phyloP scores from a whole-genome alignment of 1,140 invertebrate species.

The Lerema accius region DNA sequence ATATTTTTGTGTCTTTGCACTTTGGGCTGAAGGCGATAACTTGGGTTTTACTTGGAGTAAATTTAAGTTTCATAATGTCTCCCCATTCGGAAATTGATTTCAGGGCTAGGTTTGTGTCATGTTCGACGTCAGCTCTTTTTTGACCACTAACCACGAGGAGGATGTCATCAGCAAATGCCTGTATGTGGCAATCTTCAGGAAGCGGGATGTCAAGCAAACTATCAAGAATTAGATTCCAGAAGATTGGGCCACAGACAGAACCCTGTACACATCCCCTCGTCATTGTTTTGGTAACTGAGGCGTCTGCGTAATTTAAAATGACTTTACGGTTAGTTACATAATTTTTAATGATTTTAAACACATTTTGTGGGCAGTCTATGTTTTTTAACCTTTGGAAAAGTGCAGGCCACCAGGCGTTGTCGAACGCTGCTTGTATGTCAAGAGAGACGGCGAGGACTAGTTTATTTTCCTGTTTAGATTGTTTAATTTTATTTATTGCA shows the following conservation, averaged over 20 bases:
- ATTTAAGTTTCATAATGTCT: constrained; percentile 27
- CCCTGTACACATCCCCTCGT: constrained; percentile 40
- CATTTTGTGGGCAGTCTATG: constrained; percentile 33
- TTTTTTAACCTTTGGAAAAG: too few relatives aligned
- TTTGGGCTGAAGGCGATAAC: constrained; percentile 31
- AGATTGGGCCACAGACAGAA: constrained; percentile 17
- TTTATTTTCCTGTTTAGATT: not conserved
- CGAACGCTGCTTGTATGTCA: constrained; percentile 42
- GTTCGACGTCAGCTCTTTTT: constrained; percentile 4
- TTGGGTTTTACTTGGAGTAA: constrained; percentile 34
- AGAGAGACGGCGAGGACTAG: constrained; percentile 29
- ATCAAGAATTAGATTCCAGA: constrained; percentile 37
- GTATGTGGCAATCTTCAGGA: constrained; percentile 26
- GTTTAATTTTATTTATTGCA: constrained; percentile 22
- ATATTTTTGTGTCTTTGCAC: constrained; percentile 12
- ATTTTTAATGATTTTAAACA: constrained; percentile 18
- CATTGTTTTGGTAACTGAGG: constrained; percentile 17
- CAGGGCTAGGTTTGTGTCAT: constrained; percentile 26
- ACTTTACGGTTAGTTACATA: constrained; percentile 11
- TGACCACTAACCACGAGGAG: constrained; percentile 7
- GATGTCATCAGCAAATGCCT: too few relatives aligned
- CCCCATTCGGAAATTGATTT: constrained; percentile 28
- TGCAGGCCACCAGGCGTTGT: constrained; percentile 43
- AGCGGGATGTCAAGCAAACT: constrained; percentile 22
- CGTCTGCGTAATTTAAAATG: constrained; percentile 1